Evolutionary conservation across 2,797 vertebrate genomes (phyloP), one percentile per base, ranked within the genome.

Genomic region (Periparus ater): DNA sequence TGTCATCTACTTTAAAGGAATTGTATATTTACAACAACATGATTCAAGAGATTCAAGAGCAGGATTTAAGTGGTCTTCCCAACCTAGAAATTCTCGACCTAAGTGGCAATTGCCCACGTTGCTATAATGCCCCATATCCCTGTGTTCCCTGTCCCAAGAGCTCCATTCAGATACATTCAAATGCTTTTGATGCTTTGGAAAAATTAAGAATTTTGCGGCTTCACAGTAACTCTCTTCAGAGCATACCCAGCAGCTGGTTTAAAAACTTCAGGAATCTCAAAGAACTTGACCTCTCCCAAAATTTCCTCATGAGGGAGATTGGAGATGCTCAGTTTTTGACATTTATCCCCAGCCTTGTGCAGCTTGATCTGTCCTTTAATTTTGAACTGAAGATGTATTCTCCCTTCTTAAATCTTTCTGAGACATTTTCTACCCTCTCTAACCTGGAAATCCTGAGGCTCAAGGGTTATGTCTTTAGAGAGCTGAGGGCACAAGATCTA

Each of bases 101-200:
- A 17, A 99, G 99, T 54, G 99, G 99, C 82, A 99, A 99, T 88
- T 99, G 99, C 78, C 99, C 99, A 48, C 98, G 99, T 29, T 99
- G 99, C 95, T 98, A 99, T 89, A 99, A 99, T 48, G 98, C 98
- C 10, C 99, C 99, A 4, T 99, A 98, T 87, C 98, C 99, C 10
- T 99, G 99, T 88, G 92, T 13, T 19, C 98, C 99, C 1, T 99
- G 99, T 63, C 96, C 97, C n/a, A 97, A 98, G 4, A 81, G 94
- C 4, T 93, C 98, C 0, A 96, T 99, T 60, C n/a, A 96, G 15
- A 99, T 99, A 62, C 96, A 98, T 55, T 3, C 32, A 16, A 78
- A 66, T 2, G 98, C 99, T 73, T 99, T 99, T 92, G 90, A 96
- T 78, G 97, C 94, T 10, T 84, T 99, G 95, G 96, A 74, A 34